Base-by-base conservation (phyloP, 2,888 invertebrate genomes). In the Quadroppia sp. region DNA sequence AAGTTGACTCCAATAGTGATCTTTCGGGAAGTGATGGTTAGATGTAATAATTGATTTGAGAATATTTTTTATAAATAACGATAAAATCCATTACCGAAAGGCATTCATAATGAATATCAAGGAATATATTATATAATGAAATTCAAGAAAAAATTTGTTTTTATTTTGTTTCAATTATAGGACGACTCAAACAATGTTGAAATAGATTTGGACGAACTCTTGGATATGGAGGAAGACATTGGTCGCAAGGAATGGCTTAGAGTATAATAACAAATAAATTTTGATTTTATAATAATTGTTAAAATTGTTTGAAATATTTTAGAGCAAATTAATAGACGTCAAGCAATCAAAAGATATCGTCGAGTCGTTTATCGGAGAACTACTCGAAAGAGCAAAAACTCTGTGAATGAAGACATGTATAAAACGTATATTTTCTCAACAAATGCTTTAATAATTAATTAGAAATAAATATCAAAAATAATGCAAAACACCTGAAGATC, bases 201-300 rank as follows among this genome's bases (percentile, higher is more conserved):
- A 83, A 90, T 95, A 80, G 95, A 95, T 84, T 89, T 95, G 82
- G 95, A 95, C 85, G 94, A 95, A 86, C 87, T 95, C 79, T 87
- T 95, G 79, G 94, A 95, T 84, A 90, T 95, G 89, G 94, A 95
- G 83, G 89, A 89, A 81, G 94, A 94, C 82, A 89, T 89, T 78
- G 88, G 89, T 81, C 88, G 94, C 83, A 88, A 90, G 84, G 86
- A 81, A 75, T 84, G 78, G 78, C 74, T 78, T 45, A 76, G 75
- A 28, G 78, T 78, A 72, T 76, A 25, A 23, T 13, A 32, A 17
- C 61, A 17, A 71, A 72, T 67, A 7, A 20, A 48, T 56, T 42
- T 53, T 11, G 9, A 17, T 23, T 76, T 53, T 67, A 50, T 30
- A 42, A 36, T 36, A 23, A n/a, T 69, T 3, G 50, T 71, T 50